Evolutionary conservation across 2,888 invertebrate species (phyloP), one percentile per base, ranked within the genome.

Genomic region (Drosophila mercatorum): DNA sequence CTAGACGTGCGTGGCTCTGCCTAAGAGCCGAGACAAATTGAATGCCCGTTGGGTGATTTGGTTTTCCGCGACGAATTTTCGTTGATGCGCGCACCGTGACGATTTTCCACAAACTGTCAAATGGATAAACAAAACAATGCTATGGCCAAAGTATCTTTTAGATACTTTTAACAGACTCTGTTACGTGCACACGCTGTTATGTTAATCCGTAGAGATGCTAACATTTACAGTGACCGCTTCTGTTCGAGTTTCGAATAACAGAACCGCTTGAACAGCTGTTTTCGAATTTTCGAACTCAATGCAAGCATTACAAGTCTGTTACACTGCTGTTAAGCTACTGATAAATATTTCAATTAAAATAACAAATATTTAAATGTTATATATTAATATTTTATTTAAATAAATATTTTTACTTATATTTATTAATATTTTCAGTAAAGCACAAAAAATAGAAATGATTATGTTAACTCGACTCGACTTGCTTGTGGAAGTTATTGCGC

Each of bases 91-190:
- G 83, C 91, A 88, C 91, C 91, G 90, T 91, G 91, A 91, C 90
- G 91, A 89, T 89, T 91, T 92, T 90, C 92, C 89, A 89, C 86
- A 91, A 91, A 92, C 91, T 92, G 91, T 88, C 91, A 90, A 89
- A 83, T 88, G 85, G 81, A 90, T 90, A 90, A 91, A 92, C 91
- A 91, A 91, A 77, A 80, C 81, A 81, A 80, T 79, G 80, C 80
- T 71, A 58, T 66, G 60, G 70, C 75, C 46, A 41, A 69, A 76
- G 75, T 76, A 78, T 76, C 79, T 75, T 58, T 70, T 44, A 77
- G 76, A 67, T 58, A 79, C 56, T 60, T 58, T 75, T 61, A 60
- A 70, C 76, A 75, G 63, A 8, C 66, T 6, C 72, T 75, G 78
- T 72, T 72, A 81, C 73, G 66, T 57, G 51, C 70, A 74, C 60